Base-by-base conservation (phyloP, 2,888 invertebrate genomes). In the Limnephilus auricula region DNA sequence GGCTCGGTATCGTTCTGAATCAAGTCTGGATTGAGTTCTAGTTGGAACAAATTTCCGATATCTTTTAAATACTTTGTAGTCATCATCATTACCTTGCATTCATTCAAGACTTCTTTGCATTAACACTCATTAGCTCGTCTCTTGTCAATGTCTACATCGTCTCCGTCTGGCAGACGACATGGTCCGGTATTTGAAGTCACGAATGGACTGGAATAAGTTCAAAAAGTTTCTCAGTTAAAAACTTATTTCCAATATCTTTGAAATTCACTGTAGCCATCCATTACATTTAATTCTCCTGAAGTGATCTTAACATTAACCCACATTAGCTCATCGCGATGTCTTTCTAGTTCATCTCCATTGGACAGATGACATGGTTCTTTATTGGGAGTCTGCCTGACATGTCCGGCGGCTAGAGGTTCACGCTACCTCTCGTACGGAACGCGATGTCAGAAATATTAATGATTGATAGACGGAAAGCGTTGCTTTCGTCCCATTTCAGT, bases 391-490 rank as follows among this genome's bases (percentile, higher is more conserved):
- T 10, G 25, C 82, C 18, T 32, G 82, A 37, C 82, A n/a, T 32
- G 25, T 31, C 82, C 82, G 82, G 34, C 82, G 82, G 82, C 82
- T 34, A 37, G 82, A 18, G 32, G 32, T 82, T 82, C 34, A 34
- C 82, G 34, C 34, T 34, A 34, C 34, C 34, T 82, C 82, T 82
- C 82, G 18, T 25, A 34, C 34, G 82, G 12, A 32, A 25, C 82
- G 32, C 82, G 82, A 37, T 82, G 82, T 82, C 82, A 34, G 31
- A 34, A 82, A 82, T 82, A 34, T 18, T 34, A 32, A 15, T 82
- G 82, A 82, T 37, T 82, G 82, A 82, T 82, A 34, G 32, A n/a
- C 34, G 34, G 82, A 37, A 82, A n/a, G 34, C 34, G 31, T 82
- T 25, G 32, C 25, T 82, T 82, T 32, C 6, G 82, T 34, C 34